Conservation (phyloP, 2,113 vertebrate species). For the Laticauda laticaudata region DNA sequence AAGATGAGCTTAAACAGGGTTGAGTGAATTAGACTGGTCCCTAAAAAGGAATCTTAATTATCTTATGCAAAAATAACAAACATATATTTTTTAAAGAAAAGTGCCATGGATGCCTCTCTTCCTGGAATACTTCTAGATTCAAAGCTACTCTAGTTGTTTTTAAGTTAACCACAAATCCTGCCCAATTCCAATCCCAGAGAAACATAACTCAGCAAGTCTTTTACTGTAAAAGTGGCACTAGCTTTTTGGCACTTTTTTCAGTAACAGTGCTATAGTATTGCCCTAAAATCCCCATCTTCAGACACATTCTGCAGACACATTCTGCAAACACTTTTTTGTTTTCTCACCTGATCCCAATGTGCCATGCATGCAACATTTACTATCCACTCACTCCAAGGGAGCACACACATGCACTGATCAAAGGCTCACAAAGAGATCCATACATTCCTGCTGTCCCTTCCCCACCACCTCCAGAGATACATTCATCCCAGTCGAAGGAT, state of each 20-base stretch:
- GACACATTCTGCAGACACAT: conserved; percentile 5
- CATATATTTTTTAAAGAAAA: not conserved
- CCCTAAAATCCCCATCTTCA: not conserved
- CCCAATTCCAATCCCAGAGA: not conserved
- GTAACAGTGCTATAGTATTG: conserved; percentile 1
- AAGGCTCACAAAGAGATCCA: conserved; percentile 13
- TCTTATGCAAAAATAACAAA: not conserved
- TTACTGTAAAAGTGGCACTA: not conserved
- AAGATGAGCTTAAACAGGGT: not conserved
- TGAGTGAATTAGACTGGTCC: not conserved
- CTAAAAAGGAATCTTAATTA: not conserved
- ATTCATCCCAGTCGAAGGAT: conserved; percentile 37
- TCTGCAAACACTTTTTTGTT: not conserved
- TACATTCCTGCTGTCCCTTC: conserved; percentile 29
- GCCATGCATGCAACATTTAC: conserved; percentile 5
- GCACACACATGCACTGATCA: conserved; percentile 29
- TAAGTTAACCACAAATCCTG: not conserved
- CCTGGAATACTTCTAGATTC: not conserved
- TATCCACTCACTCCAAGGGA: conserved; percentile 28
- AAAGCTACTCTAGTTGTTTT: not conserved
- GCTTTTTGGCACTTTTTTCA: not conserved
- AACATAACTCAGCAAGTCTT: not conserved
- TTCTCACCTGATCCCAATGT: conserved; percentile 4
- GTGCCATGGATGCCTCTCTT: not conserved
- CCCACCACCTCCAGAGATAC: conserved; percentile 55